These are phyloP conservation scores for Dasyornis broadbenti DNA, from an alignment of 2,113 vertebrate genomes.

Conservation along the genomic window DNA sequence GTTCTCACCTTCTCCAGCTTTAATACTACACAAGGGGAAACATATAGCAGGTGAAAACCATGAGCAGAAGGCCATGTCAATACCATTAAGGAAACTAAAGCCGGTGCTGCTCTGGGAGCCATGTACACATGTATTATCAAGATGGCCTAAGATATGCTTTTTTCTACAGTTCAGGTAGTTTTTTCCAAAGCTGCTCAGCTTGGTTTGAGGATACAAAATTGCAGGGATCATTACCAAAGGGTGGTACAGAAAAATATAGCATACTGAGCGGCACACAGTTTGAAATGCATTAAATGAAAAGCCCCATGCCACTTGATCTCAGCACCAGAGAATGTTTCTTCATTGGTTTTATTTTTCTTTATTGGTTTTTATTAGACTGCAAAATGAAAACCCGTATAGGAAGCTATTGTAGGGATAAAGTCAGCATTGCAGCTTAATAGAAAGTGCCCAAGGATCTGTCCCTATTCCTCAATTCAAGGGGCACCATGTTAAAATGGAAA, in stretches of 20 bases:
- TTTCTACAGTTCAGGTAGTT: neutral
- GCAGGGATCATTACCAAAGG: neutral
- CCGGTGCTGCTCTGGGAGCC: rapidly evolving
- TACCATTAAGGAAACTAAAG: neutral
- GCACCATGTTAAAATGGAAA: neutral
- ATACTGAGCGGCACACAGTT: neutral
- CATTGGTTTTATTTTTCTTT: neutral
- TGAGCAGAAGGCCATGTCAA: neutral
- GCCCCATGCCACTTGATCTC: neutral
- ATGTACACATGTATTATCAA: neutral
- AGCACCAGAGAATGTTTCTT: neutral
- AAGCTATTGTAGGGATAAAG: neutral
- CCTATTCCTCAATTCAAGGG: neutral
- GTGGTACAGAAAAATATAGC: neutral
- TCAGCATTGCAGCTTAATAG: neutral
- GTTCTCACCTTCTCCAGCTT: neutral
- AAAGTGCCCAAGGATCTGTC: rapidly evolving
- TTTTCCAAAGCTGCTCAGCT: neutral
- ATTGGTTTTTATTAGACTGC: neutral
- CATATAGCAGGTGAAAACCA: neutral
- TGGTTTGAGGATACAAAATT: neutral
- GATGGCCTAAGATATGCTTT: neutral
- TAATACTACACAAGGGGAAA: neutral
- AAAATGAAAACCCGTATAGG: neutral
- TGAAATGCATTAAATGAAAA: neutral